Evolutionary conservation across 2,113 vertebrate species (phyloP).

Genomic region (Prochilodus magdalenae): DNA sequence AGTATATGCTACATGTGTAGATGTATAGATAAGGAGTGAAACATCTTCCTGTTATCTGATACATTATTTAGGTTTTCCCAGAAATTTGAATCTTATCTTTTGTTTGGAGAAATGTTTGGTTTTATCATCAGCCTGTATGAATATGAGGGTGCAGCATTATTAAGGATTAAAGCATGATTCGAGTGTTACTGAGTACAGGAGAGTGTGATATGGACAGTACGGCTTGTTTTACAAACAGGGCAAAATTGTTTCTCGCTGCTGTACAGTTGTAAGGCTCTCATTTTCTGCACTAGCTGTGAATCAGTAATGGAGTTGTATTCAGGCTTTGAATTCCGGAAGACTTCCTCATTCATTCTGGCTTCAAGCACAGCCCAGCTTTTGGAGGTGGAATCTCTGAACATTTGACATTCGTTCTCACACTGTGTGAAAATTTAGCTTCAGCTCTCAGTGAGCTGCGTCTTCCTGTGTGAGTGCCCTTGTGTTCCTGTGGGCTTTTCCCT

Average conservation of each 20-base stretch:
- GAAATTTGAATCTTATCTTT: background rate
- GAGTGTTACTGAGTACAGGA: too few relatives aligned
- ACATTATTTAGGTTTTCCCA: background rate
- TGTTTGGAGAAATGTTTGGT: too few relatives aligned
- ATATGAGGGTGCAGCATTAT: too few relatives aligned
- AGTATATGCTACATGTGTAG: background rate
- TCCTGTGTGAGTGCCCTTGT: conserved; percentile 16
- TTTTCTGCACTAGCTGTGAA: too few relatives aligned
- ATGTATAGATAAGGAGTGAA: background rate
- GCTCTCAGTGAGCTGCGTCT: conserved; percentile 12
- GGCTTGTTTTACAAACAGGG: too few relatives aligned
- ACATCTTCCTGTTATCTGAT: background rate
- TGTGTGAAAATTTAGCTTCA: conserved; percentile 8
- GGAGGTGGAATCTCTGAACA: background rate
- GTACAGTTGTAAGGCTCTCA: too few relatives aligned
- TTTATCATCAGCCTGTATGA: too few relatives aligned
- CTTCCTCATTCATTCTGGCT: too few relatives aligned
- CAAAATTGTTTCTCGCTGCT: too few relatives aligned
- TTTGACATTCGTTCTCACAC: conserved; percentile 13
- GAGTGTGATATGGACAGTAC: too few relatives aligned
- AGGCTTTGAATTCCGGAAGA: background rate
- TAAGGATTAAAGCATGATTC: too few relatives aligned
- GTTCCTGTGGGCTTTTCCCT: conserved; percentile 41
- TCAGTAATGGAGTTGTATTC: too few relatives aligned
- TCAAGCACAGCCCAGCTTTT: background rate